phyloP scores from a whole-genome alignment of 2,113 vertebrate species.

The Petrocephalus microphthalmus region DNA sequence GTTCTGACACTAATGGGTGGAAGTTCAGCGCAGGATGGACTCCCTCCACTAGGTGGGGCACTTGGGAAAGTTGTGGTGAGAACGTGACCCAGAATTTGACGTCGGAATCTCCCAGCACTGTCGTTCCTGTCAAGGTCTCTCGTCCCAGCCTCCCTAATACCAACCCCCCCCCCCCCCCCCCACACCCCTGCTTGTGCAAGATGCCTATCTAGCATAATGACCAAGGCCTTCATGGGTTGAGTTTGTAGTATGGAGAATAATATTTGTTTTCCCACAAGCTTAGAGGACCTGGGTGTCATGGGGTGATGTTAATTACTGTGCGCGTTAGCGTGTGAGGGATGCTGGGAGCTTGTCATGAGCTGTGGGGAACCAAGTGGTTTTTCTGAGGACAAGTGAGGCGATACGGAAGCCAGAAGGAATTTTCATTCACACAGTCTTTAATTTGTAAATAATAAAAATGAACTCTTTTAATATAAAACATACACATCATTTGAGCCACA shows the following conservation, averaged over 20 bases:
- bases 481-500: conserved; percentile 74
- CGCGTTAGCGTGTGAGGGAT: background rate
- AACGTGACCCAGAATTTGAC: background rate
- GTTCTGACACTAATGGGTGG: background rate
- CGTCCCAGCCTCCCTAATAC: background rate
- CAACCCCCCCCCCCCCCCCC: background rate
- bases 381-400: background rate
- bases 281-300: background rate
- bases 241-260: conserved; percentile 33
- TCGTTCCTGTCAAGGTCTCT: background rate
- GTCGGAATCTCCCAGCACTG: background rate
- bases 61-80: background rate
- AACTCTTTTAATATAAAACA: conserved; percentile 68
- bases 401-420: background rate
- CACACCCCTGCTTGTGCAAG: conserved; percentile 9
- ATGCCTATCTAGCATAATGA: conserved; percentile 8
- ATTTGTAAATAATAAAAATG: conserved; percentile 77
- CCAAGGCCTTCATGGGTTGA: conserved; percentile 13
- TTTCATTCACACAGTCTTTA: conserved; percentile 72
- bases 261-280: conserved; percentile 40
- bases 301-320: background rate
- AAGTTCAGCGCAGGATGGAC: background rate
- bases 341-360: background rate
- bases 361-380: background rate
- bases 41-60: conserved; percentile 19